Conservation (phyloP, 2,888 invertebrate genomes). For the Ashinkailepas kermadecensis region DNA sequence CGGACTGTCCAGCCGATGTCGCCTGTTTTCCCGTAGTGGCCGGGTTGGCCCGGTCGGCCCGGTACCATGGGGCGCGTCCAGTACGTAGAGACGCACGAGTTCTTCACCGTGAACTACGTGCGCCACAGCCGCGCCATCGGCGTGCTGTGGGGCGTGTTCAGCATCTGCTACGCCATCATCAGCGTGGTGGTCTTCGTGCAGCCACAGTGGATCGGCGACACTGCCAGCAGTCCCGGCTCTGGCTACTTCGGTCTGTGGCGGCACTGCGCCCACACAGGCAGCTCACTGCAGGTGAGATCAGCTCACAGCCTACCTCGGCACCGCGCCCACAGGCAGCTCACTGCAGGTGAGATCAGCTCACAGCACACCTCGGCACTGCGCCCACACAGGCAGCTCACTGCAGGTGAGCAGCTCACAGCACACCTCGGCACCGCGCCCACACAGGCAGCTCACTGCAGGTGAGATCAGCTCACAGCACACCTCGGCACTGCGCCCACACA, state of each 20-base stretch:
- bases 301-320: no score
- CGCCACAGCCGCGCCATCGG: conserved; percentile 65
- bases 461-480: no score
- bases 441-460: no score
- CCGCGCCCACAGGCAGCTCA: no score
- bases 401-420: background rate
- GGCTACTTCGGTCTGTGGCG: conserved; percentile 45
- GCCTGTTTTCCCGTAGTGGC: conserved; percentile 23
- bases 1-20: no score
- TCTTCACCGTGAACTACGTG: conserved; percentile 26
- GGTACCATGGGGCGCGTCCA: background rate
- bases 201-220: conserved; percentile 73
- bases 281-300: background rate
- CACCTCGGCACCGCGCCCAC: no score
- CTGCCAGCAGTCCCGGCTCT: conserved; percentile 67
- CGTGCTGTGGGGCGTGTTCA: conserved; percentile 95
- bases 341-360: no score
- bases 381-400: background rate
- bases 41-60: background rate
- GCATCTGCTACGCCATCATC: conserved; percentile 93
- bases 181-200: conserved; percentile 86
- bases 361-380: background rate
- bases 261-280: background rate
- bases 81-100: background rate
- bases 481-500: no score